These are phyloP conservation scores for Nautilus pompilius DNA, from an alignment of 1,140 invertebrate genomes.

Conservation along the genomic window DNA sequence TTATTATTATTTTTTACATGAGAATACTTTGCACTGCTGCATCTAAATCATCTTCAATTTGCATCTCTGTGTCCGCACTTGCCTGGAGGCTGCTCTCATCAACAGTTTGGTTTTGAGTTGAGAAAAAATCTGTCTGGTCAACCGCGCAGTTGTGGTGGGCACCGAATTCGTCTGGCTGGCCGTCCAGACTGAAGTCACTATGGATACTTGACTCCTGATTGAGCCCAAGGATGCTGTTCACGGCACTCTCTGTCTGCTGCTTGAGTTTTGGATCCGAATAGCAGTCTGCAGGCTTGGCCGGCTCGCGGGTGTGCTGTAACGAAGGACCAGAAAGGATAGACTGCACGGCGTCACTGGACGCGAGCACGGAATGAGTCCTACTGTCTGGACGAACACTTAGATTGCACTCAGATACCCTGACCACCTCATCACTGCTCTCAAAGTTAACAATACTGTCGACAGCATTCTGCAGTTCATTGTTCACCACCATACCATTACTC, in stretches of 20 bases:
- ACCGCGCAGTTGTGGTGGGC: background rate
- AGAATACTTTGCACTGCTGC: constrained; percentile 44
- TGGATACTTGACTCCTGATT: constrained; percentile 13
- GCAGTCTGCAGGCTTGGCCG: background rate
- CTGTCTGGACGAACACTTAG: too few species aligned
- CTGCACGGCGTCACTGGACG: background rate
- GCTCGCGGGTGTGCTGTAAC: background rate
- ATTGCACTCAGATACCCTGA: constrained; percentile 1
- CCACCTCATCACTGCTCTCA: background rate
- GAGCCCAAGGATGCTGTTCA: constrained; percentile 40
- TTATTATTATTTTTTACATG: constrained; percentile 18
- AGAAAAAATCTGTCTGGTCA: background rate
- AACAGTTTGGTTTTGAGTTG: background rate
- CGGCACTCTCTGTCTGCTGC: constrained; percentile 42
- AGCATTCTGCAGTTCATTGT: constrained; percentile 1
- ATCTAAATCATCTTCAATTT: constrained; percentile 32
- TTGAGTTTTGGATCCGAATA: constrained; percentile 24
- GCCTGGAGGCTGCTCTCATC: background rate
- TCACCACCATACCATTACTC: background rate
- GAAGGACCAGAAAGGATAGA: background rate
- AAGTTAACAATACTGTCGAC: constrained; percentile 2
- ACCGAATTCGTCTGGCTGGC: constrained; percentile 5
- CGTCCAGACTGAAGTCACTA: constrained; percentile 1
- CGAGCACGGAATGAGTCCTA: background rate
- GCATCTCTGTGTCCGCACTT: background rate